Evolutionary conservation across 2,888 invertebrate genomes (phyloP).

Genomic region (Volucella inanis): DNA sequence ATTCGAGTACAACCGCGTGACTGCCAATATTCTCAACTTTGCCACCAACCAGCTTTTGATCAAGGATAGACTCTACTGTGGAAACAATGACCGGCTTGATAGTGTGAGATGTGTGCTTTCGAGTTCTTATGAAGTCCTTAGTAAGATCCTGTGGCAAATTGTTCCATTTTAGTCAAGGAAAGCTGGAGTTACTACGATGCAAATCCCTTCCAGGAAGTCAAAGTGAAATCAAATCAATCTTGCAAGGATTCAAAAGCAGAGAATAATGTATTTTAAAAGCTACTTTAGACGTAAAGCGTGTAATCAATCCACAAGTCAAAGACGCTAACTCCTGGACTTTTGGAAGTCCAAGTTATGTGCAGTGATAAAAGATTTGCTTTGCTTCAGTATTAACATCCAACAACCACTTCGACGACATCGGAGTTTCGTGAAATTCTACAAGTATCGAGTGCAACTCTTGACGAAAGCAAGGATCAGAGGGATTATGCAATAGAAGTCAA

Average conservation of each 20-base stretch:
- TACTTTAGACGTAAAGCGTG: conserved; percentile 84
- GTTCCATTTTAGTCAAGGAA: conserved; percentile 93
- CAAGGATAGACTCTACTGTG: conserved; percentile 93
- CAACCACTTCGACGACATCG: conserved; percentile 80
- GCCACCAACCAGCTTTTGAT: conserved; percentile 89
- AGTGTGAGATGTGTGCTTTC: conserved; percentile 88
- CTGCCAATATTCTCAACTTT: conserved; percentile 85
- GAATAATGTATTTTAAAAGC: conserved; percentile 83
- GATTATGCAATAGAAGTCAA: conserved; percentile 67
- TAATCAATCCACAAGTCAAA: conserved; percentile 84
- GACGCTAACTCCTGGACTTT: conserved; percentile 83
- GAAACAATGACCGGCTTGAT: conserved; percentile 85
- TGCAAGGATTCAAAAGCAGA: conserved; percentile 84
- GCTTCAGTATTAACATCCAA: conserved; percentile 78
- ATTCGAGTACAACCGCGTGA: conserved; percentile 86
- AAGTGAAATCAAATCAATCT: conserved; percentile 77
- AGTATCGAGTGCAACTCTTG: conserved; percentile 86
- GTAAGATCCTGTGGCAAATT: conserved; percentile 90
- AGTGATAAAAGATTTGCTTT: conserved; percentile 77
- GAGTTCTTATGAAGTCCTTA: conserved; percentile 87
- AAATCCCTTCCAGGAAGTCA: conserved; percentile 81
- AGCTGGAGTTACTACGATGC: no score
- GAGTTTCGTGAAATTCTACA: conserved; percentile 91
- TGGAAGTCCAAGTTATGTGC: conserved; percentile 82
- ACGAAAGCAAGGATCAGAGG: conserved; percentile 78